These are phyloP conservation scores for Phocoena phocoena DNA, from an alignment of 2,113 vertebrate genomes.

Conservation along the genomic window DNA sequence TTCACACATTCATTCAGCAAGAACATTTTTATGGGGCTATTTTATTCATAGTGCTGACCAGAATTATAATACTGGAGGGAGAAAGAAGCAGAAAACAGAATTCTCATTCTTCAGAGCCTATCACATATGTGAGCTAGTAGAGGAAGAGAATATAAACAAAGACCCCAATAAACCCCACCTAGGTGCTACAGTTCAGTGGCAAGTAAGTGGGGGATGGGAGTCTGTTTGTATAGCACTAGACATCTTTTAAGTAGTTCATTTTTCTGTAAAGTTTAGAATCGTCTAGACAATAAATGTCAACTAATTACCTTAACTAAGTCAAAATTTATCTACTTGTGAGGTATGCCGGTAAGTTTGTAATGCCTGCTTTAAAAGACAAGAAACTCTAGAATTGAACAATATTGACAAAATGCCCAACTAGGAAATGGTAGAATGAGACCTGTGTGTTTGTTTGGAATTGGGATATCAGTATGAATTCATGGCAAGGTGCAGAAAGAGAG, in stretches of 20 bases:
- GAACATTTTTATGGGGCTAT: slow-evolving; percentile 36
- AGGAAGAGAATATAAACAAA: background rate
- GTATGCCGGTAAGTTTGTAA: background rate
- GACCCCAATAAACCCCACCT: background rate
- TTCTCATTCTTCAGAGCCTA: background rate
- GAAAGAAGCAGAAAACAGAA: background rate
- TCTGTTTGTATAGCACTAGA: background rate
- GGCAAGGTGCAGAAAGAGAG: background rate
- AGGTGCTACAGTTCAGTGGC: background rate
- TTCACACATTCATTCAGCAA: slow-evolving; percentile 42
- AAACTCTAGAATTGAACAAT: background rate
- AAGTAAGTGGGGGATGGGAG: background rate
- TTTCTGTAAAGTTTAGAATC: background rate
- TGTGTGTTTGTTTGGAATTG: background rate
- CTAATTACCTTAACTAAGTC: background rate
- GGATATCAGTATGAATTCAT: background rate
- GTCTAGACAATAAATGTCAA: slow-evolving; percentile 5
- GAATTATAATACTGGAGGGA: background rate
- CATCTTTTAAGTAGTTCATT: background rate
- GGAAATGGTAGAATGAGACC: background rate
- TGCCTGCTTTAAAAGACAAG: background rate
- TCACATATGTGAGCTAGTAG: background rate
- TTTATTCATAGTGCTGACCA: background rate
- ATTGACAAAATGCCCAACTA: background rate
- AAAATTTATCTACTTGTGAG: background rate